A percentile compares a stretch with the other conserved stretches of the same genome.
phyloP scores from a whole-genome alignment of 2,888 invertebrate genomes.

The Brenthis daphne region DNA sequence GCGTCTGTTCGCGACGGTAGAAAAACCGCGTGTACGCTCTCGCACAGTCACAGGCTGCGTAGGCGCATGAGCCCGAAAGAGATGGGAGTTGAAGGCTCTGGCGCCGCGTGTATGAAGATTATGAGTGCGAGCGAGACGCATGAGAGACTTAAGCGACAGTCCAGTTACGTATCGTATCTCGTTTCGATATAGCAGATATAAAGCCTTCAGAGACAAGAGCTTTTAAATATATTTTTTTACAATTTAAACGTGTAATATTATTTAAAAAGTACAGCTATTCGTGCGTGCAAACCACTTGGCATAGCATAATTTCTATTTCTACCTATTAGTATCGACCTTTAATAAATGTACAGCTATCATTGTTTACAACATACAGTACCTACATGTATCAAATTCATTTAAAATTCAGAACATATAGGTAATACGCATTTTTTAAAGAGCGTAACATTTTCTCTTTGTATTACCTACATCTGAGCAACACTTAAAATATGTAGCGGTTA shows the following conservation, averaged over 20 bases:
- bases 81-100: conserved; percentile 68
- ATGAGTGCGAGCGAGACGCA: conserved; percentile 60
- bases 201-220: conserved; percentile 61
- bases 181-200: conserved; percentile 63
- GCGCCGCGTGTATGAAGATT: conserved; percentile 50
- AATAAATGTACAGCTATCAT: no score
- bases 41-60: conserved; percentile 69
- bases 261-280: not conserved
- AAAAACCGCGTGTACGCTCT: conserved; percentile 63
- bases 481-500: conserved; percentile 7
- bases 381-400: no score
- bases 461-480: no score
- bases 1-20: conserved; percentile 67
- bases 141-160: conserved; percentile 72
- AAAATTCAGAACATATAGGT: no score
- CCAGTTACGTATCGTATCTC: conserved; percentile 73
- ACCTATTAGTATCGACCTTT: no score
- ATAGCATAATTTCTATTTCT: not conserved
- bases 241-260: conserved; percentile 36
- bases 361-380: no score
- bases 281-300: not conserved
- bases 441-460: no score
- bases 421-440: no score
- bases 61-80: conserved; percentile 61
- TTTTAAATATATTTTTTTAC: conserved; percentile 43